Percentiles rank a stretch among this genome's conserved stretches.
Evolutionary conservation across 2,888 invertebrate genomes (phyloP).

Genomic region (Nycteola revayana): DNA sequence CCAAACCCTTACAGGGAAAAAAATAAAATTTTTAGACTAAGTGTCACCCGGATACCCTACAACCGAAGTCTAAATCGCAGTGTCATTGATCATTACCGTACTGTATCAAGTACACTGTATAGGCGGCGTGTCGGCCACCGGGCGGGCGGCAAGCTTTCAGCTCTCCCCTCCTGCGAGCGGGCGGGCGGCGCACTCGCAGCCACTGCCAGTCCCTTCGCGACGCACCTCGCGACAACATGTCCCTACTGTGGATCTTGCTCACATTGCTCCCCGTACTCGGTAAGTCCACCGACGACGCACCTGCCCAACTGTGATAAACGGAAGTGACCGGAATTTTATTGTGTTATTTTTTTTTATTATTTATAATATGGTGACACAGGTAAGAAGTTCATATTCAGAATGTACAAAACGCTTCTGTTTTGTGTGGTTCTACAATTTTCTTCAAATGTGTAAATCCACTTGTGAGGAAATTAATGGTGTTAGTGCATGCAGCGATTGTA

Average conservation of each 20-base stretch:
- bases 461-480: constrained; percentile 45
- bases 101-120: constrained; percentile 25
- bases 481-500: constrained; percentile 30
- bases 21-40: too few species aligned
- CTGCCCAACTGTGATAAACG: constrained; percentile 38
- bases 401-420: neutral
- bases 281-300: constrained; percentile 53
- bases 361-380: constrained; percentile 17
- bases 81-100: too few species aligned
- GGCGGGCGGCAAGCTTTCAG: constrained; percentile 73
- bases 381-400: constrained; percentile 7
- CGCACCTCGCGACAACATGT: constrained; percentile 74
- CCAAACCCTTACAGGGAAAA: too few species aligned
- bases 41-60: too few species aligned
- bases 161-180: constrained; percentile 43
- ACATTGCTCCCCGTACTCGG: constrained; percentile 76
- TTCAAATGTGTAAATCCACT: constrained; percentile 12
- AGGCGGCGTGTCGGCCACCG: constrained; percentile 14
- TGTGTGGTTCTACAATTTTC: constrained; percentile 15
- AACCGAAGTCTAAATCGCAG: too few species aligned
- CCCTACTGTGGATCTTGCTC: constrained; percentile 73
- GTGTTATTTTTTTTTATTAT: constrained; percentile 26
- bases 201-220: constrained; percentile 65
- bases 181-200: constrained; percentile 53
- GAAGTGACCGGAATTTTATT: constrained; percentile 39